These are phyloP conservation scores for Caenorhabditis tropicalis DNA, from an alignment of 1,140 invertebrate species.

Conservation along the genomic window DNA sequence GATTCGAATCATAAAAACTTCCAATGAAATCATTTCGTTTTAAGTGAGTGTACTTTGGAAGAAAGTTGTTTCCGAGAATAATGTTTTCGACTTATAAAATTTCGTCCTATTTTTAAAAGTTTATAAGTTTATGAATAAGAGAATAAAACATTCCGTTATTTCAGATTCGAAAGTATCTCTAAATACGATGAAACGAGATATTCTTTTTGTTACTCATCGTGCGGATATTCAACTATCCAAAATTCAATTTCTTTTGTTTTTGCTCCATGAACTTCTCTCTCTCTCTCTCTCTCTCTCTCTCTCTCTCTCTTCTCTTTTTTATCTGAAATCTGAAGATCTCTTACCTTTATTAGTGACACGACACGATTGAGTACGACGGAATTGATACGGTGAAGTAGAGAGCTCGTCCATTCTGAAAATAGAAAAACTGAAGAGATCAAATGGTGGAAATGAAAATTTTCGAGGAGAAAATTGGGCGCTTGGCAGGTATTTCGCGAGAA, in stretches of 20 bases:
- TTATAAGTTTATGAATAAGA: no score
- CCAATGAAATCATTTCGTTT: background rate
- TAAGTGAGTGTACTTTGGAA: no score
- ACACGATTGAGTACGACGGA: constrained; percentile 11
- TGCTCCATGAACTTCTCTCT: background rate
- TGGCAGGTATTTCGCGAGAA: background rate
- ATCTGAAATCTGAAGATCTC: background rate
- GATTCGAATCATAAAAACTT: background rate
- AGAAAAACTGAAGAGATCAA: background rate
- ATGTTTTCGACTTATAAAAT: no score
- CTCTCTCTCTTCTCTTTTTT: background rate
- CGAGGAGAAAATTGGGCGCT: background rate
- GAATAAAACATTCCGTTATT: no score
- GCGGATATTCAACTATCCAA: constrained; percentile 32
- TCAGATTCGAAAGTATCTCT: background rate
- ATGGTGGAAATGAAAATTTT: background rate
- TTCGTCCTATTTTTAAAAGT: no score
- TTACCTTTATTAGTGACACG: constrained; percentile 29
- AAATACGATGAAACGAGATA: background rate
- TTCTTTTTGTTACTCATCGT: constrained; percentile 25
- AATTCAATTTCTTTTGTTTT: constrained; percentile 28
- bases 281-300: background rate
- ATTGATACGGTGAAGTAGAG: constrained; percentile 20
- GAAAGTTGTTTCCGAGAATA: no score
- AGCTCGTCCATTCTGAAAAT: constrained; percentile 37